Evolutionary conservation across 2,113 vertebrate species (phyloP).

Genomic region (Mobula birostris): DNA sequence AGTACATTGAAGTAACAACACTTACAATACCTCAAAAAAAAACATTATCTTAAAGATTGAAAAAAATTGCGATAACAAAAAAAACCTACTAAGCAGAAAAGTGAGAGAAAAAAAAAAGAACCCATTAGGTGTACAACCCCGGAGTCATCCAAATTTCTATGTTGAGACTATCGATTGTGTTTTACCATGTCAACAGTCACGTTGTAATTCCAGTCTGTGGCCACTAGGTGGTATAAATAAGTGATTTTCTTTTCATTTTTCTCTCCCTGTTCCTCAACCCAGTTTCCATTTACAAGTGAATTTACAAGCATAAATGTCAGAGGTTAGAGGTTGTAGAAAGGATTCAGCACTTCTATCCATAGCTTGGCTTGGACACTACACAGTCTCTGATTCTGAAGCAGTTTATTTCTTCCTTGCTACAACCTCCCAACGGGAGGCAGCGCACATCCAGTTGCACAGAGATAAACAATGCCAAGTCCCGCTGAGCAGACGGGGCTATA

Average conservation of each 20-base stretch:
- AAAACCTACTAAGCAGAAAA: too few relatives aligned
- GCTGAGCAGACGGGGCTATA: not conserved
- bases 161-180: not conserved
- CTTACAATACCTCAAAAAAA: too few relatives aligned
- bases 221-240: not conserved
- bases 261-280: too few relatives aligned
- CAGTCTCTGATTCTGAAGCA: not conserved
- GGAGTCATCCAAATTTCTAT: not conserved
- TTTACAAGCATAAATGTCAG: not conserved
- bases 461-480: not conserved
- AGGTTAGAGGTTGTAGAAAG: not conserved
- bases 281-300: not conserved
- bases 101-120: too few relatives aligned
- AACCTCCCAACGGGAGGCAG: not conserved
- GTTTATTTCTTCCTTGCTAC: not conserved
- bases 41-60: too few relatives aligned
- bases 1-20: too few relatives aligned
- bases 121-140: too few relatives aligned
- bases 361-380: not conserved
- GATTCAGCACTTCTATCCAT: not conserved
- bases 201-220: not conserved
- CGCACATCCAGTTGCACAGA: not conserved
- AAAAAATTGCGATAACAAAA: too few relatives aligned
- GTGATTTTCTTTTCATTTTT: too few relatives aligned
- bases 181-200: slow-evolving; percentile 2